Conservation (phyloP, 2,888 invertebrate species). For the Eupithecia inturbata region DNA sequence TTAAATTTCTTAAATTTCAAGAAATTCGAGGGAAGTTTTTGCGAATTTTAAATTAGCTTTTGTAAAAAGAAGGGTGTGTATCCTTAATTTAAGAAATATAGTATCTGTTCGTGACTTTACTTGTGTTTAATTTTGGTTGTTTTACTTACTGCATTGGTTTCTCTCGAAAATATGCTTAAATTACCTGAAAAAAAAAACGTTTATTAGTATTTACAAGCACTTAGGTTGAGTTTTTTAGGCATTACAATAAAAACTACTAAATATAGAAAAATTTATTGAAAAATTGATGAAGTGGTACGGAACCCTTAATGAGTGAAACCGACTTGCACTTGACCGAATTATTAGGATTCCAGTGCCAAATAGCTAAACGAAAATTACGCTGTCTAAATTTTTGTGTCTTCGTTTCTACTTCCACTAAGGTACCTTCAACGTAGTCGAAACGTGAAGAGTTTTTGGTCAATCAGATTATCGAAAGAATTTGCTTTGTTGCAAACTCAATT, state of each 20-base stretch:
- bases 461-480: constrained; percentile 31
- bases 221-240: too few species aligned
- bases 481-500: constrained; percentile 22
- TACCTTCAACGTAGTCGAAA: constrained; percentile 18
- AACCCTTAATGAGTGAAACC: not conserved
- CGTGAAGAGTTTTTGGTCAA: constrained; percentile 33
- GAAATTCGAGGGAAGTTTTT: constrained; percentile 27
- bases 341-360: not conserved
- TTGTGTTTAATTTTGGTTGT: not conserved
- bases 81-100: not conserved
- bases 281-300: too few species aligned
- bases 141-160: not conserved
- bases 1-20: constrained; percentile 35
- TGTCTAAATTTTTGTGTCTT: not conserved
- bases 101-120: not conserved
- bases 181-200: constrained; percentile 23
- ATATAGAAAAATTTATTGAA: too few species aligned
- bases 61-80: not conserved
- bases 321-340: not conserved
- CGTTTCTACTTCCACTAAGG: constrained; percentile 21
- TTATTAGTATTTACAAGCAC: not conserved
- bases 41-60: constrained; percentile 24
- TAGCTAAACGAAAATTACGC: not conserved
- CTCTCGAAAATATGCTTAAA: not conserved
- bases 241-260: too few species aligned